Evolutionary conservation across 1,140 invertebrate genomes (phyloP).

Genomic region (Zaprionus africanus): DNA sequence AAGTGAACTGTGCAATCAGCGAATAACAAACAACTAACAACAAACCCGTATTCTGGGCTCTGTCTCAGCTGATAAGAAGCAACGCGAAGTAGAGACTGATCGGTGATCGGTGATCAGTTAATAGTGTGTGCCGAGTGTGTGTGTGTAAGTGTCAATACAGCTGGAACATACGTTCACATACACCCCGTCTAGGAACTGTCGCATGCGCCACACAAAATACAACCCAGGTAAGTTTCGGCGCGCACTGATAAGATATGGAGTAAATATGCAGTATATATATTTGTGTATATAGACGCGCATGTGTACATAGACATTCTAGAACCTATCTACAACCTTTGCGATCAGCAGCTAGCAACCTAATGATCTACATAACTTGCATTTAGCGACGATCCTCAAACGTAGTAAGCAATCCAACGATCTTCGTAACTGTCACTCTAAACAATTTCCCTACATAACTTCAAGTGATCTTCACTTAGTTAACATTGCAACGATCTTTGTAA

Average conservation of each 20-base stretch:
- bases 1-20: constrained; percentile 23
- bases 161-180: constrained; percentile 9
- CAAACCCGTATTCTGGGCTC: background rate
- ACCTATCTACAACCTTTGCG: background rate
- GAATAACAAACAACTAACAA: constrained; percentile 22
- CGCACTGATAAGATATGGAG: constrained; percentile 43
- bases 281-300: constrained; percentile 2
- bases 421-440: background rate
- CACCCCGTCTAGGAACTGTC: constrained; percentile 17
- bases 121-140: background rate
- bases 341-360: background rate
- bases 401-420: background rate
- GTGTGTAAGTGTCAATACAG: constrained; percentile 32
- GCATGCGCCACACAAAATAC: constrained; percentile 39
- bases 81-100: background rate
- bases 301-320: background rate
- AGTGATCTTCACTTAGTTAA: no score
- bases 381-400: background rate
- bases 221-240: constrained; percentile 33
- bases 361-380: background rate
- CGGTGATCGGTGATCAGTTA: background rate
- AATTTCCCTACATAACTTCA: no score
- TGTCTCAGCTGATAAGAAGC: constrained; percentile 28
- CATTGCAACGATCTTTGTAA: no score
- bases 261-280: constrained; percentile 5